phyloP scores from a whole-genome alignment of 1,140 invertebrate genomes.

The Wasmannia auropunctata region DNA sequence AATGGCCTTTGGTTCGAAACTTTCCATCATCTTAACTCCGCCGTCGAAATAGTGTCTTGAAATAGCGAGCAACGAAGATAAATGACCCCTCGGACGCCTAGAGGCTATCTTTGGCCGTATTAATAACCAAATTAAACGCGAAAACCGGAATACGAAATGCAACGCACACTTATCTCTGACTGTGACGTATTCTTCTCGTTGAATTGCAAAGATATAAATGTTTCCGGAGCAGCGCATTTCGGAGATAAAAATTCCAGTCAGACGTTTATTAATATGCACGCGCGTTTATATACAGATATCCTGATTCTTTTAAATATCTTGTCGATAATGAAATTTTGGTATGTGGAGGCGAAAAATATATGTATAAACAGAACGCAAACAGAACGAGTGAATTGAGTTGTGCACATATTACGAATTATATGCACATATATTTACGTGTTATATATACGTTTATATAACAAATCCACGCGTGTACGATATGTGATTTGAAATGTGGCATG shows the following conservation, averaged over 20 bases:
- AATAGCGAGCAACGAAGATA: conserved; percentile 28
- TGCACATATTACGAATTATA: background rate
- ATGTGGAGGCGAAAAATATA: background rate
- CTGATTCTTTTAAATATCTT: background rate
- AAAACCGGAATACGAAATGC: background rate
- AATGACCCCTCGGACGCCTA: conserved; percentile 8
- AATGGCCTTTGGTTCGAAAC: conserved; percentile 41
- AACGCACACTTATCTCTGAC: background rate
- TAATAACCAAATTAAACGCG: conserved; percentile 22
- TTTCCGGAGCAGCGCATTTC: background rate
- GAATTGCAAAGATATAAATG: background rate
- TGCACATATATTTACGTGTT: background rate
- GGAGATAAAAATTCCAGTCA: background rate
- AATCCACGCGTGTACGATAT: background rate
- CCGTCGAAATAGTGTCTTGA: conserved; percentile 49
- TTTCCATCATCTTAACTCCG: conserved; percentile 53
- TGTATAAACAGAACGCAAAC: background rate
- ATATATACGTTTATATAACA: background rate
- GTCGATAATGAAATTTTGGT: background rate
- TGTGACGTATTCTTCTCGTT: background rate
- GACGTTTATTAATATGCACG: background rate
- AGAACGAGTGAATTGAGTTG: background rate
- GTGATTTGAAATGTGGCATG: conserved; percentile 1
- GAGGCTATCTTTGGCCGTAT: background rate
- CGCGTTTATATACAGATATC: background rate